Base-by-base conservation (phyloP, 2,888 invertebrate species). In the Synergus laeviventris region DNA sequence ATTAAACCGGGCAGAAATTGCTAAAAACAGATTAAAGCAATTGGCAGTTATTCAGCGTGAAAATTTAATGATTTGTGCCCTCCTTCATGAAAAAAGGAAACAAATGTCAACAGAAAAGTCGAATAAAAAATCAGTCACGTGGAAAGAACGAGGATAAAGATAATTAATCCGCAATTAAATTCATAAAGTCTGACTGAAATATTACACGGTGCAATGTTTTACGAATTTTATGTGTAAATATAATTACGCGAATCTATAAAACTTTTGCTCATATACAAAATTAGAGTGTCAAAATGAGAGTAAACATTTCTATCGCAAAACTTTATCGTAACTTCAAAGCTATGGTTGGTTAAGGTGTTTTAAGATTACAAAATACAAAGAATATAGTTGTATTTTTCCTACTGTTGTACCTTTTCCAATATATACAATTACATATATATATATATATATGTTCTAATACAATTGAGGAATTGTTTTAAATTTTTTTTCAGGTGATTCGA, bases 31-130 rank as follows among this genome's bases (percentile, higher is more conserved):
- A 45, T 77, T 87, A 4, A 81, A 78, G 11, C 82, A 82, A 39
- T 73, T 88, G 78, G 79, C 81, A 4, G 78, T 81, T 21, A 14
- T 82, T 64, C 84, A 86, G 76, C 82, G 85, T 1, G 86, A 87
- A 36, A 86, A 84, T 74, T 76, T 86, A 12, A 76, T 84, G 77
- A 73, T 83, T 24, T 86, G 85, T 74, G 83, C 84, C 18, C 75
- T 83, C 62, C 76, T 85, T 12, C 81, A 75, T 4, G 80, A 82
- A 36, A 86, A 81, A 62, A 60, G 70, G 38, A 78, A 75, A 11
- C 79, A 79, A 70, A 76, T 74, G 5, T 56, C 21, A 5, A 60
- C 21, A 16, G 70, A 64, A 42, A n/a, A 36, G 9, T 38, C n/a
- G 18, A 42, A 38, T 39, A 64, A 64, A 36, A 36, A 38, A 62